Conservation (phyloP, 2,113 vertebrate species). For the Lophotis ruficrista region DNA sequence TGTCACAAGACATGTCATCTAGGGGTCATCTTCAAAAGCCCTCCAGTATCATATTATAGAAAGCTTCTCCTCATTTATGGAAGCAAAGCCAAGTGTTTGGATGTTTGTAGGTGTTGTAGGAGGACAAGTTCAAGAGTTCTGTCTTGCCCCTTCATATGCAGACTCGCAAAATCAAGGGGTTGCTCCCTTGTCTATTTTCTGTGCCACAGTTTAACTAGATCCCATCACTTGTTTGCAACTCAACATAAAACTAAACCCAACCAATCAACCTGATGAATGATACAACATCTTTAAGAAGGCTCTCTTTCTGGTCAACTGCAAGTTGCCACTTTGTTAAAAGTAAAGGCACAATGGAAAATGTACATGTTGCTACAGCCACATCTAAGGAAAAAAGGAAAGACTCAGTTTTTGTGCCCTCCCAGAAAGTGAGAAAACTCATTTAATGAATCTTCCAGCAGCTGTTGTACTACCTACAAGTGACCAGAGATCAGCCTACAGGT, state of each 20-base stretch:
- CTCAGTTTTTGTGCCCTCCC: background rate
- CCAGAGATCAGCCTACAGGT: background rate
- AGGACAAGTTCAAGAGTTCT: background rate
- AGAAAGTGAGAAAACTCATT: background rate
- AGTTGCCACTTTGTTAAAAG: background rate
- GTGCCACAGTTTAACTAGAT: background rate
- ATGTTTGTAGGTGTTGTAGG: background rate
- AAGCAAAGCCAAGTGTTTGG: background rate
- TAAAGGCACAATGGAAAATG: background rate
- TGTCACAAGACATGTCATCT: background rate
- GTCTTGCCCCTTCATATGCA: background rate
- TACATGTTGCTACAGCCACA: background rate
- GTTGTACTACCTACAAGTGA: background rate
- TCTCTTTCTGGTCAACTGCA: background rate
- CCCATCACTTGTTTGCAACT: background rate
- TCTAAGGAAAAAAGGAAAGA: background rate
- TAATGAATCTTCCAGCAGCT: background rate
- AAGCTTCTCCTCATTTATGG: background rate
- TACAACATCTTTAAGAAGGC: background rate
- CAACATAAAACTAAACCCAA: background rate
- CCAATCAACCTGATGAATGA: background rate
- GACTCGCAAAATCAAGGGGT: background rate
- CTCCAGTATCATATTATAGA: background rate
- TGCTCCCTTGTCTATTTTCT: background rate
- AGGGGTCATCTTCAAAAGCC: background rate